Evolutionary conservation across 1,140 invertebrate genomes (phyloP), one percentile per base, ranked within the genome.

Genomic region (Drosophila bifasciata): DNA sequence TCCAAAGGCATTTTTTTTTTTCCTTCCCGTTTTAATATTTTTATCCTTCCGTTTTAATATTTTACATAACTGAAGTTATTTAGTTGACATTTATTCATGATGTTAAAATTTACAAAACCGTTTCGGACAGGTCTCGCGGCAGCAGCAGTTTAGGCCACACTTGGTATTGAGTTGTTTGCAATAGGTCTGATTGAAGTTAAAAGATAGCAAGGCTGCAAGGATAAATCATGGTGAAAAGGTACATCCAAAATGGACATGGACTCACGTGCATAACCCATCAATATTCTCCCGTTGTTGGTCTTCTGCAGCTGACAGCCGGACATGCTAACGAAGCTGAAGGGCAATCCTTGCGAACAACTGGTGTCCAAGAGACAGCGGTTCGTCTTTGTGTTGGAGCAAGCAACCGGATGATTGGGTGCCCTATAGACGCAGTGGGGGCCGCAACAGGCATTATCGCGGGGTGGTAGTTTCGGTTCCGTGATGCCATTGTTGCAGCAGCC

Each of bases 111-210:
- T 5, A 41, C 15, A 55, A 28, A 73, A 73, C 5, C 8, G 15
- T 16, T 13, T 25, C 4, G 70, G 70, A 2, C 70, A 73, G 13
- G 41, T 45, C 21, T 73, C 57, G 15, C 70, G 58, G 19, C 70
- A 73, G 32, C 70, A 73, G 40, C 70, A 73, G 16, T 73, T 73
- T 6, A 55, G 5, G 13, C 70, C 68, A 19, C 69, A 63, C 16
- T 56, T 74, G 0, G 0, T 17, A 1, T 74, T 74, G 11, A 19
- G 19, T 23, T 8, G 16, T 1, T 51, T 4, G n/a, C 70, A 74
- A 2, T 3, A 8, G 2, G 3, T 1, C n/a, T 46, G 2, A 1
- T 2, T 3, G 5, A 2, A 21, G 0, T 13, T 0, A 16, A 73
- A 57, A 9, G 28, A 1, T 3, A 74, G 2, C 7, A 74, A 21